Base-by-base conservation (phyloP, 1,140 invertebrate species). In the Aphaenogaster floridana region DNA sequence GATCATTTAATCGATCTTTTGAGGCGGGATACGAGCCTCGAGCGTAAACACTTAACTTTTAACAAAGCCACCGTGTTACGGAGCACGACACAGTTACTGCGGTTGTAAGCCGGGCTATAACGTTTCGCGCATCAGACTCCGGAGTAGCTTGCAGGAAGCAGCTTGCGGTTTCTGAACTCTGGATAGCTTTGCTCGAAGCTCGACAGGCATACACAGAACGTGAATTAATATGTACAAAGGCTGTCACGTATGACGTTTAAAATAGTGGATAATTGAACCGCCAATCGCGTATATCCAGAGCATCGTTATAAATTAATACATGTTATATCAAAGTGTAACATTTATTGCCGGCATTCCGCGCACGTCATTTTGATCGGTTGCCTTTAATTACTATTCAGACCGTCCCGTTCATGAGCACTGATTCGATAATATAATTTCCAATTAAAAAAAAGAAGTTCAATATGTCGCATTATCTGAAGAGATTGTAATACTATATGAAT, bases 131-230 rank as follows among this genome's bases (percentile, higher is more conserved):
- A 79, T 86, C 90, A 86, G 80, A 74, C 87, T 85, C 42, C 39
- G 86, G 88, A 86, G 80, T 83, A 91, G 45, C 63, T 88, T 79
- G 88, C 88, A 89, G 63, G 81, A 79, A 83, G 88, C 90, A 90
- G 87, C 88, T 90, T 90, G 91, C 72, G 90, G 88, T 90, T 90
- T 81, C 86, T 61, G 42, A 91, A 90, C 88, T 91, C 88, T 45
- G 69, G 68, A 79, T 72, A 92, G 88, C 90, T 91, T 91, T 89
- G 66, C 88, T 87, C 87, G 69, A 54, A 88, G 90, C 59, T 63
- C 48, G 64, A 69, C 85, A 59, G 45, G 85, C 77, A 86, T 48
- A 78, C 36, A 81, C 64, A 39, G 57, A 69, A 86, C 89, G 88
- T 63, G 76, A 79, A 72, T 87, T 48, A 83, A 87, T 69, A 79